Evolutionary conservation across 2,113 vertebrate genomes (phyloP).

Genomic region (Pholis gunnellus): DNA sequence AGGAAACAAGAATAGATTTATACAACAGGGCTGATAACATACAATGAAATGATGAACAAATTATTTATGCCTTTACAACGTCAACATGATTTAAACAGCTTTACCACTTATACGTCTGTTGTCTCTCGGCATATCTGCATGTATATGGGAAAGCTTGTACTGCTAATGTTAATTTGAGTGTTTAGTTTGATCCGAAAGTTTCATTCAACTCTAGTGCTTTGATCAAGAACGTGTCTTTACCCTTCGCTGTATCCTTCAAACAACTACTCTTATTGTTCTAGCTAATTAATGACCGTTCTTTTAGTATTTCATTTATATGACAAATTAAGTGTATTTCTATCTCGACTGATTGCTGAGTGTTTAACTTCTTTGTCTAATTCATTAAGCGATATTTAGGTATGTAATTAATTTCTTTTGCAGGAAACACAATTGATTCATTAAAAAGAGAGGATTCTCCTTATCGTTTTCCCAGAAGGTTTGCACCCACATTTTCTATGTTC

Average conservation of each 20-base stretch:
- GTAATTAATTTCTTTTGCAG: constrained; percentile 84
- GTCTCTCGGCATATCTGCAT: constrained; percentile 4
- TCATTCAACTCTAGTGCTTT: constrained; percentile 47
- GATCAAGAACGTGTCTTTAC: constrained; percentile 62
- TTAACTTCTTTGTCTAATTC: constrained; percentile 83
- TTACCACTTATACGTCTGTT: background rate
- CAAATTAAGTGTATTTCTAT: constrained; percentile 77
- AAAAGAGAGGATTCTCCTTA: constrained; percentile 82
- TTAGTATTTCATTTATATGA: constrained; percentile 72
- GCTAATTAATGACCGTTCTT: constrained; percentile 78
- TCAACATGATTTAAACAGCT: constrained; percentile 1
- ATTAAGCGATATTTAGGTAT: constrained; percentile 82
- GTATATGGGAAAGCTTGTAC: background rate
- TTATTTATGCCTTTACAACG: constrained; percentile 6
- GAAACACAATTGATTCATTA: constrained; percentile 86
- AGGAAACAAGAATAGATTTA: constrained; percentile 22
- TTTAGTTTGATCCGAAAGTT: constrained; percentile 55
- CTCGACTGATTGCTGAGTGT: constrained; percentile 77
- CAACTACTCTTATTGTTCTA: constrained; percentile 71
- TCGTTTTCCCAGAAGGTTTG: constrained; percentile 81
- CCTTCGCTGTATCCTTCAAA: constrained; percentile 70
- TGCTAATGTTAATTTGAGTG: constrained; percentile 27
- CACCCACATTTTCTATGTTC: constrained; percentile 80
- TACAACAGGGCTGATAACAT: background rate
- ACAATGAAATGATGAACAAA: constrained; percentile 12